A percentile compares a stretch with the other conserved stretches of the same genome.
phyloP scores from a whole-genome alignment of 2,797 vertebrate species.

The Sebastiscus albofasciatus region DNA sequence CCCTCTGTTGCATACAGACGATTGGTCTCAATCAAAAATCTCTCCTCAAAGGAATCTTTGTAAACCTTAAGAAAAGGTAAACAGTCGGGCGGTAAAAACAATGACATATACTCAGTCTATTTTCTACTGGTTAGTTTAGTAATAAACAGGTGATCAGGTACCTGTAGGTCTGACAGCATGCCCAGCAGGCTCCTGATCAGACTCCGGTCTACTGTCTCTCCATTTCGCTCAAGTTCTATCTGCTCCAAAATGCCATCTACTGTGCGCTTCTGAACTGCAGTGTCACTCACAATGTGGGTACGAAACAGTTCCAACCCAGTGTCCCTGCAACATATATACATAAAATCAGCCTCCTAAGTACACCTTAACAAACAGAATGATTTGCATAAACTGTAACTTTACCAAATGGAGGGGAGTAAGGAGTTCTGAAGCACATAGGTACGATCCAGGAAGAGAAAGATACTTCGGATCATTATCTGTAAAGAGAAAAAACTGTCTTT shows the following conservation, averaged over 20 bases:
- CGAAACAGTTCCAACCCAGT: constrained; percentile 98
- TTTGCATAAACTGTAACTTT: constrained; percentile 59
- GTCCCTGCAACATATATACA: constrained; percentile 84
- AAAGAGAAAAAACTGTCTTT: not conserved
- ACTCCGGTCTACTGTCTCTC: constrained; percentile 95
- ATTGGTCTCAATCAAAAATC: constrained; percentile 96
- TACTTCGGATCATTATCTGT: constrained; percentile 94
- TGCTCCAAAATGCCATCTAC: constrained; percentile 97
- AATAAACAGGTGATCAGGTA: constrained; percentile 53
- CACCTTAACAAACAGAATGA: not conserved
- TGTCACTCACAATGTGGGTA: constrained; percentile 97
- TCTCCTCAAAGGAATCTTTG: constrained; percentile 97
- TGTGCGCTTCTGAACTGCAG: constrained; percentile 96
- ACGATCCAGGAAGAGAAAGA: constrained; percentile 99
- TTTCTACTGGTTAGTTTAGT: not conserved
- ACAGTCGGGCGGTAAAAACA: constrained; percentile 1
- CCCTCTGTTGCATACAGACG: constrained; percentile 96
- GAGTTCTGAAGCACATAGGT: constrained; percentile 99
- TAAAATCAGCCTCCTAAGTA: not conserved
- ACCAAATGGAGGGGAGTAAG: constrained; percentile 99
- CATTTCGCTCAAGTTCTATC: constrained; percentile 94
- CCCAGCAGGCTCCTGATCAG: constrained; percentile 95
- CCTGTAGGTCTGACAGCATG: constrained; percentile 99
- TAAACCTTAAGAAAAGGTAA: constrained; percentile 87
- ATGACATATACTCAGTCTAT: not conserved